Evolutionary conservation across 2,797 vertebrate species (phyloP).

Genomic region (Salmo trutta): DNA sequence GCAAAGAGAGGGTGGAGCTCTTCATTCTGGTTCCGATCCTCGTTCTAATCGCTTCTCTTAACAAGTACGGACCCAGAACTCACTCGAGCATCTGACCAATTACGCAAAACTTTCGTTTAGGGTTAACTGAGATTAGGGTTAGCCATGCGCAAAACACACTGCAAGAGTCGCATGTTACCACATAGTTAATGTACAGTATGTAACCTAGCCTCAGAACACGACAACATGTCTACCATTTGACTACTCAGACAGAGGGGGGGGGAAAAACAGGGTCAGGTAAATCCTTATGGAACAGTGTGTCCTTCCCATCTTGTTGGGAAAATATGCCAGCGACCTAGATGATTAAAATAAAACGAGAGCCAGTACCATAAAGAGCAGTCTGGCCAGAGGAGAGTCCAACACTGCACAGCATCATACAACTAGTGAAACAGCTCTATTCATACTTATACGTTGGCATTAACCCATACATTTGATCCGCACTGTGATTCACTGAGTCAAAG

Average conservation of each 20-base stretch:
- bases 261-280: constrained; percentile 57
- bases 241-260: constrained; percentile 15
- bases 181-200: background rate
- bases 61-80: too few species aligned
- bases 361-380: constrained; percentile 44
- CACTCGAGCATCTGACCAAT: too few species aligned
- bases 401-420: constrained; percentile 12
- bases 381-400: constrained; percentile 53
- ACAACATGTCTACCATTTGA: background rate
- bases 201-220: background rate
- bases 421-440: background rate
- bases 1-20: too few species aligned
- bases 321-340: constrained; percentile 73
- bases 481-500: too few species aligned
- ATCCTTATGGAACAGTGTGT: constrained; percentile 68
- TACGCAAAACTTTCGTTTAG: too few species aligned
- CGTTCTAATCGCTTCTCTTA: too few species aligned
- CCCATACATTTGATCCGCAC: too few species aligned
- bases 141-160: background rate
- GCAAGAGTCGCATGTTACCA: background rate
- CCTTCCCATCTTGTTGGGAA: constrained; percentile 70
- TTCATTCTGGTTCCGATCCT: too few species aligned
- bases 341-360: constrained; percentile 78
- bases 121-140: too few species aligned
- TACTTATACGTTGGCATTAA: too few species aligned